These are phyloP conservation scores for Alloplasta piceator DNA, from an alignment of 2,888 invertebrate genomes.

Conservation along the genomic window DNA sequence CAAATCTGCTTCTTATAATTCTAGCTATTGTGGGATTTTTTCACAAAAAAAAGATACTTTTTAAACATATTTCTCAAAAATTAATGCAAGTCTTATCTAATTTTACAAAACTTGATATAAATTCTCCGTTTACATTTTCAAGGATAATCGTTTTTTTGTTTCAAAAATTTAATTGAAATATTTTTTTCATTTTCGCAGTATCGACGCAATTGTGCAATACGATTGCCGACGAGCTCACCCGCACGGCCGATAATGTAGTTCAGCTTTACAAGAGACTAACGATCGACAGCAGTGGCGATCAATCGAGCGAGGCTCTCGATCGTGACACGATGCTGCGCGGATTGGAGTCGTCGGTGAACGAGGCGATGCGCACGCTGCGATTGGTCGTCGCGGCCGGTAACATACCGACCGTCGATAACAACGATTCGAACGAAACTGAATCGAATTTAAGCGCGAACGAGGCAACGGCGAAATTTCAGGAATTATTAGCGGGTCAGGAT, in stretches of 20 bases:
- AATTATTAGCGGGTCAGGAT: conserved; percentile 83
- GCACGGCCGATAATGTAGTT: conserved; percentile 89
- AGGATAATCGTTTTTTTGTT: too few relatives aligned
- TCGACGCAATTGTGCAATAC: conserved; percentile 87
- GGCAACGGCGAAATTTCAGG: conserved; percentile 84
- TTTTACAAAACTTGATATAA: too few relatives aligned
- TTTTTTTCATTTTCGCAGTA: conserved; percentile 81
- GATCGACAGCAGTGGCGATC: conserved; percentile 83
- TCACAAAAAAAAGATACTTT: too few relatives aligned
- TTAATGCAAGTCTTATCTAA: too few relatives aligned
- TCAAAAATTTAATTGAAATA: conserved; percentile 20
- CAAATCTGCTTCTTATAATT: too few relatives aligned
- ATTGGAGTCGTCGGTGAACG: conserved; percentile 81
- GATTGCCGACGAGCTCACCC: conserved; percentile 87
- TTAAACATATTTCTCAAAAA: too few relatives aligned
- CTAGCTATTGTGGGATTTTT: too few relatives aligned
- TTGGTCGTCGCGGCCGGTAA: conserved; percentile 77
- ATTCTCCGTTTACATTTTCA: too few relatives aligned
- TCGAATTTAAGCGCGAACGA: conserved; percentile 80
- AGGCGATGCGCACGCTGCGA: conserved; percentile 82
- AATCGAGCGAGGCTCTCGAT: conserved; percentile 76
- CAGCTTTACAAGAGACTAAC: conserved; percentile 88
- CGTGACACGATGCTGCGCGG: conserved; percentile 84
- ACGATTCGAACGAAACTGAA: conserved; percentile 71
- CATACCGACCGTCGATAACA: conserved; percentile 67